Evolutionary conservation across 2,888 invertebrate genomes (phyloP).

Genomic region (Synanthedon andrenaeformis): DNA sequence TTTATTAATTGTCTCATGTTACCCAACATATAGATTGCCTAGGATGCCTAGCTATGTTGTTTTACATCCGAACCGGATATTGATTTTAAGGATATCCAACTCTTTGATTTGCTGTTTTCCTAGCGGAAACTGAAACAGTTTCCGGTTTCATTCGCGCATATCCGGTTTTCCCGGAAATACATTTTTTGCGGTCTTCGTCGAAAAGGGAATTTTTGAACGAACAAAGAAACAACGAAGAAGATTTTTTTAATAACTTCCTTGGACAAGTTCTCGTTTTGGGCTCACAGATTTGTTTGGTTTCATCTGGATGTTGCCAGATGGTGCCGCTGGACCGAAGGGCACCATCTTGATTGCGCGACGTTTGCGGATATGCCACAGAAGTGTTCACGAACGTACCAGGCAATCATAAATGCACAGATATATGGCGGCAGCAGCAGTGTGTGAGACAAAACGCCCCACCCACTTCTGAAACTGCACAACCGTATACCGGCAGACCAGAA

Average conservation of each 20-base stretch:
- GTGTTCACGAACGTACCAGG: slow-evolving; percentile 38
- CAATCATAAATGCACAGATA: slow-evolving; percentile 16
- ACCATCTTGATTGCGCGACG: slow-evolving; percentile 9
- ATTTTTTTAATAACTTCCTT: too few species aligned
- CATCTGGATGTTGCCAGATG: too few species aligned
- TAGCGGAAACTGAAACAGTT: slow-evolving; percentile 28
- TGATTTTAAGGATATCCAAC: slow-evolving; percentile 23
- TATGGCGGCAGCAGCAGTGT: too few species aligned
- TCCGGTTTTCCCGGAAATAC: too few species aligned
- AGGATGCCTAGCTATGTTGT: too few species aligned
- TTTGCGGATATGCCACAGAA: slow-evolving; percentile 37
- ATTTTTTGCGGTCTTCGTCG: slow-evolving; percentile 10
- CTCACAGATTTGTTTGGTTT: too few species aligned
- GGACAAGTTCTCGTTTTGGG: too few species aligned
- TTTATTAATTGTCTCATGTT: too few species aligned
- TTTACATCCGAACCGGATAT: slow-evolving; percentile 24
- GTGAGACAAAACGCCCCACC: slow-evolving; percentile 7
- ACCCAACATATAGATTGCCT: too few species aligned
- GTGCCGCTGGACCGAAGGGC: slow-evolving; percentile 6
- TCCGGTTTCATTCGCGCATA: slow-evolving; percentile 27
- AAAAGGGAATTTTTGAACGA: neutral
- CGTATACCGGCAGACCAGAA: too few species aligned
- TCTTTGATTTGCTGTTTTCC: slow-evolving; percentile 25
- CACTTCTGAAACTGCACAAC: too few species aligned
- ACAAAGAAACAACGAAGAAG: too few species aligned